A percentile compares a stretch with the other conserved stretches of the same genome.
phyloP scores from a whole-genome alignment of 2,888 invertebrate species.

The Euclidia mi region DNA sequence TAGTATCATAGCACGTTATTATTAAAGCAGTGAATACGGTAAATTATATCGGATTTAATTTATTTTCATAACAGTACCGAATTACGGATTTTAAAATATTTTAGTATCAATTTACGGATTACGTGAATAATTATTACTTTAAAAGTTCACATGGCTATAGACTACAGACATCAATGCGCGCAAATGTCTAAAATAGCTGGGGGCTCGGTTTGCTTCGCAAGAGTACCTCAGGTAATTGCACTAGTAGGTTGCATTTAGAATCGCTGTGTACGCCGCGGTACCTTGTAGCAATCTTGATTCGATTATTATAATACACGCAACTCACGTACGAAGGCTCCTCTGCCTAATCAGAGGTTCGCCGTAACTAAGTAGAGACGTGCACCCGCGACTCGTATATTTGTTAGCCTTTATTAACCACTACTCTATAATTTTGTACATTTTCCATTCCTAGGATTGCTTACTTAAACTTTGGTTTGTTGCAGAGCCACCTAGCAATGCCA shows the following conservation, averaged over 20 bases:
- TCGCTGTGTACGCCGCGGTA: slow-evolving; percentile 53
- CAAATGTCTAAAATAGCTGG: slow-evolving; percentile 77
- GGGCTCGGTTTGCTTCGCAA: slow-evolving; percentile 65
- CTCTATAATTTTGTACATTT: slow-evolving; percentile 56
- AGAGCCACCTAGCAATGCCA: slow-evolving; percentile 85
- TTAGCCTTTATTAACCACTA: slow-evolving; percentile 64
- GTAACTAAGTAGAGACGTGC: slow-evolving; percentile 60
- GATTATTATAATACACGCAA: slow-evolving; percentile 80
- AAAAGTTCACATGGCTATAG: neutral
- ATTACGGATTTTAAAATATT: no score
- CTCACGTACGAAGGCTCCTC: slow-evolving; percentile 62
- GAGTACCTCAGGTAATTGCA: slow-evolving; percentile 72
- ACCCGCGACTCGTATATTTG: slow-evolving; percentile 66
- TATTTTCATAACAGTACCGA: no score
- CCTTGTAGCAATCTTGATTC: slow-evolving; percentile 77
- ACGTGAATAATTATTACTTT: neutral
- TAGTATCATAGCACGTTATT: no score
- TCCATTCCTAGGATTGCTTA: slow-evolving; percentile 35
- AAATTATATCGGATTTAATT: no score
- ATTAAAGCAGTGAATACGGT: no score
- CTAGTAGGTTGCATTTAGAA: slow-evolving; percentile 71
- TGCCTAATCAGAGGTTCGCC: slow-evolving; percentile 71
- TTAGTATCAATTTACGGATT: no score
- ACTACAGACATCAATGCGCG: slow-evolving; percentile 65
- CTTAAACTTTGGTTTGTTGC: slow-evolving; percentile 66